Conservation (phyloP, 2,113 vertebrate genomes). For the Pluvialis apricaria region DNA sequence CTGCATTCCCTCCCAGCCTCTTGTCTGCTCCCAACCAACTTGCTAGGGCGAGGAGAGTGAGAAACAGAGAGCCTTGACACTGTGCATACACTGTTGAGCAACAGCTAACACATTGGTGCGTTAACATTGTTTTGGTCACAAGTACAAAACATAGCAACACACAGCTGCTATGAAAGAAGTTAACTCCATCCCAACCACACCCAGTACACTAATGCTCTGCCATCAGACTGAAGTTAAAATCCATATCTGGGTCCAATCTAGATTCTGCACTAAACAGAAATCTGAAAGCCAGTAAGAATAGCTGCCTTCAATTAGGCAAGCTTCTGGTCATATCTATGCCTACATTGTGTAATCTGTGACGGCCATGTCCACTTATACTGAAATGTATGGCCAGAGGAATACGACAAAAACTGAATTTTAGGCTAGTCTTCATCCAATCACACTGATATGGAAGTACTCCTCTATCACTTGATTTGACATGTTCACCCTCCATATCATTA, state of each 20-base stretch:
- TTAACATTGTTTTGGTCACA: background rate
- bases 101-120: background rate
- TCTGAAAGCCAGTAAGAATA: background rate
- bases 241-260: background rate
- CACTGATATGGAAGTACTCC: background rate
- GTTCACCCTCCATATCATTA: background rate
- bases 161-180: background rate
- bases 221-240: background rate
- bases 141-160: background rate
- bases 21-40: background rate
- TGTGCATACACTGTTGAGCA: background rate
- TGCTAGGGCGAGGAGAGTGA: background rate
- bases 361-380: background rate
- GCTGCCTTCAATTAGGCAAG: background rate
- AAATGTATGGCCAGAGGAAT: background rate
- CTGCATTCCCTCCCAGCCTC: background rate
- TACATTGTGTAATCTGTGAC: background rate
- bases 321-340: background rate
- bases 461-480: background rate
- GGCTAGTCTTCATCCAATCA: background rate
- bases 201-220: background rate
- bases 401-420: background rate
- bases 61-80: background rate
- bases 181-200: background rate
- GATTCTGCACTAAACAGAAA: background rate